These are phyloP conservation scores for Dipodomys ordii DNA, from an alignment of 2,113 vertebrate species.

Conservation along the genomic window DNA sequence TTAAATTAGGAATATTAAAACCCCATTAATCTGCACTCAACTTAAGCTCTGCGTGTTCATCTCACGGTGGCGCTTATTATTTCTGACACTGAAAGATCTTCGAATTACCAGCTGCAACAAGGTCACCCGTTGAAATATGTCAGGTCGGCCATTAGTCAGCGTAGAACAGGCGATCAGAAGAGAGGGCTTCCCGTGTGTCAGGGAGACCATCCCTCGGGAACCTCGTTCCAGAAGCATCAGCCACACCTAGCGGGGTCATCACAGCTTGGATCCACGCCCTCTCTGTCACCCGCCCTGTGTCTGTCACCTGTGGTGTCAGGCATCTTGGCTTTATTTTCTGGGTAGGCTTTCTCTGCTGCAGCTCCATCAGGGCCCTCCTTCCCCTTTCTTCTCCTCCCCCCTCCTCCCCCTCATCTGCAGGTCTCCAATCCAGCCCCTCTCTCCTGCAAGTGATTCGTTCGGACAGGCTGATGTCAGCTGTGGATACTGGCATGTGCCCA, in stretches of 20 bases:
- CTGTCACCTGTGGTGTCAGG: not conserved
- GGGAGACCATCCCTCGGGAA: conserved; percentile 19
- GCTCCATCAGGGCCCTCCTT: fast-evolving
- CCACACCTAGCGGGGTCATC: fast-evolving
- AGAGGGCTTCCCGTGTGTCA: conserved; percentile 56
- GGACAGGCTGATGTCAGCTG: not conserved
- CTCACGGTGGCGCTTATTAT: conserved; percentile 86
- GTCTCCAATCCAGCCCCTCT: not conserved
- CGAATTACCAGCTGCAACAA: conserved; percentile 87
- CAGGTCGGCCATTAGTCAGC: conserved; percentile 88
- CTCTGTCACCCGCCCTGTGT: not conserved
- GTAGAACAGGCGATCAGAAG: conserved; percentile 78
- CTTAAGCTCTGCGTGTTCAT: conserved; percentile 90
- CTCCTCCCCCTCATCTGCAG: too few species aligned
- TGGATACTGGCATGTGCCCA: fast-evolving
- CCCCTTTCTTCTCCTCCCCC: too few species aligned
- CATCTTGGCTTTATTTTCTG: not conserved
- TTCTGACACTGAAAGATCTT: conserved; percentile 88
- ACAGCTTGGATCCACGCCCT: not conserved
- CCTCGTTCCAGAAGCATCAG: fast-evolving
- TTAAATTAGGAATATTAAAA: conserved; percentile 96
- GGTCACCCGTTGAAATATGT: conserved; percentile 87
- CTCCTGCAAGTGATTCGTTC: fast-evolving
- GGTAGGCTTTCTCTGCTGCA: fast-evolving
- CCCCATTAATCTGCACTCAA: conserved; percentile 94